Conservation (phyloP, 1,140 invertebrate genomes). For the Anastatus disparis region DNA sequence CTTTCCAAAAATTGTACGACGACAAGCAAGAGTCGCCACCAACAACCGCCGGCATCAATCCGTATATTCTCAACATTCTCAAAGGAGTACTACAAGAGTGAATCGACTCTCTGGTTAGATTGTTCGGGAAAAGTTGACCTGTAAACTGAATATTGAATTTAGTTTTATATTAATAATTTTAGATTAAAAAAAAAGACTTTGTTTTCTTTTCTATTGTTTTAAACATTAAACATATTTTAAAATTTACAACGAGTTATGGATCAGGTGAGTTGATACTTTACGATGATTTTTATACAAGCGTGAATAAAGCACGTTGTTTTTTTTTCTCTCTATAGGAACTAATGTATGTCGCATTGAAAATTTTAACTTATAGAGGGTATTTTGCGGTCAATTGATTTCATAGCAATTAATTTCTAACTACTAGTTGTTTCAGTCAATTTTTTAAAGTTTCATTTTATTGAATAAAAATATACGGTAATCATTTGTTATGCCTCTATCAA, state of each 20-base stretch:
- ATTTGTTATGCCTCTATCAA: background rate
- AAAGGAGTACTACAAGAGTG: too few relatives aligned
- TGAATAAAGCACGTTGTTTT: background rate
- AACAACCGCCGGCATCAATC: conserved; percentile 10
- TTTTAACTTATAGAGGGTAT: too few relatives aligned
- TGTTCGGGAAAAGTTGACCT: too few relatives aligned
- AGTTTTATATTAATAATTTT: too few relatives aligned
- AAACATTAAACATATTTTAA: background rate
- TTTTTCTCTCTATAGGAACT: background rate
- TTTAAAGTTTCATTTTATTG: too few relatives aligned
- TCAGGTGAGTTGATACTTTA: conserved; percentile 19
- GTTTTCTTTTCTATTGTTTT: background rate
- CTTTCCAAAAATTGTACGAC: conserved; percentile 34
- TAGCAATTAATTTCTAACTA: too few relatives aligned
- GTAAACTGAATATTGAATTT: too few relatives aligned
- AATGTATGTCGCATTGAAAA: too few relatives aligned
- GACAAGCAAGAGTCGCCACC: background rate
- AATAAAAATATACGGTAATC: too few relatives aligned
- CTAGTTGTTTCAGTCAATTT: too few relatives aligned
- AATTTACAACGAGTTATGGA: conserved; percentile 28
- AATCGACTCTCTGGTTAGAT: too few relatives aligned
- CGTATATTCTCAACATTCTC: background rate
- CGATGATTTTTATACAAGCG: background rate
- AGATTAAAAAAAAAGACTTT: too few relatives aligned
- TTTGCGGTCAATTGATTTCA: background rate